Evolutionary conservation across 2,113 vertebrate genomes (phyloP).

Genomic region (Nycticryphes semicollaris): DNA sequence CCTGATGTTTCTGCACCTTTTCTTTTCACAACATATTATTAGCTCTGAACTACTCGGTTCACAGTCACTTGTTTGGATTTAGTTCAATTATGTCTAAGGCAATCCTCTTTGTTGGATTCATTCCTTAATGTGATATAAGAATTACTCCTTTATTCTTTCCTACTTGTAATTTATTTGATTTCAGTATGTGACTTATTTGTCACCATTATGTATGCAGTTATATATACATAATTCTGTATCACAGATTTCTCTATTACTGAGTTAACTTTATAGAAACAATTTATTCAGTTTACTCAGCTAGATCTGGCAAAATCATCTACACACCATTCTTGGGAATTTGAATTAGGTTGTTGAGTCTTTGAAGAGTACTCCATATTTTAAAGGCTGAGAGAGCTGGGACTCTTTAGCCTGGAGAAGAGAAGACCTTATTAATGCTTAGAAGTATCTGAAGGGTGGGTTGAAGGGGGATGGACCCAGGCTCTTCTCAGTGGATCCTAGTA

Average conservation of each 20-base stretch:
- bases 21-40: not conserved
- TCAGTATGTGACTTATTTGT: not conserved
- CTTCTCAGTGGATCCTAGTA: too few relatives aligned
- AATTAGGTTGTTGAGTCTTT: not conserved
- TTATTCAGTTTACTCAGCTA: conserved; percentile 28
- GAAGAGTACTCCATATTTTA: conserved; percentile 1
- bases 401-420: too few relatives aligned
- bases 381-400: too few relatives aligned
- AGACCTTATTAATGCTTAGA: too few relatives aligned
- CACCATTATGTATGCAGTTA: conserved; percentile 31
- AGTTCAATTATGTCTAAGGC: not conserved
- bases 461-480: too few relatives aligned
- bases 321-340: not conserved
- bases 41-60: not conserved
- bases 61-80: not conserved
- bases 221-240: not conserved
- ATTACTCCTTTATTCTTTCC: not conserved
- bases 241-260: conserved; percentile 2
- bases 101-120: not conserved
- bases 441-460: too few relatives aligned
- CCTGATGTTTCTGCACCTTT: not conserved
- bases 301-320: conserved; percentile 7
- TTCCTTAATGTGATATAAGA: not conserved
- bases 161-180: not conserved
- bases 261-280: conserved; percentile 27